Evolutionary conservation across 2,797 vertebrate genomes (phyloP).

Genomic region (Pseudotriccus pelzelni): DNA sequence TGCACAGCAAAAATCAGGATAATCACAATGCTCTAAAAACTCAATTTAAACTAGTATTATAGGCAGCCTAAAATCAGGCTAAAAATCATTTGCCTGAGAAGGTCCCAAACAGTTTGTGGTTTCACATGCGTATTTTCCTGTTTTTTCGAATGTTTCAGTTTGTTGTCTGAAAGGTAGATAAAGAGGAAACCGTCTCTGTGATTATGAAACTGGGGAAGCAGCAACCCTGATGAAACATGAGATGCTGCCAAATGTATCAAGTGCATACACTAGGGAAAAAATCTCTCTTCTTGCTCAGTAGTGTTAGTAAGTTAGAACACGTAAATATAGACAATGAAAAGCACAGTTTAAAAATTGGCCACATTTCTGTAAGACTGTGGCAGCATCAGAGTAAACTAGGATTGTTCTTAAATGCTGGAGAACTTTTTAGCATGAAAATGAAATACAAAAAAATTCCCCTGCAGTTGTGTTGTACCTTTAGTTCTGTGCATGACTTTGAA

Average conservation of each 20-base stretch:
- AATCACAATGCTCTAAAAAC: not conserved
- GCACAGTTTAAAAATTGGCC: not conserved
- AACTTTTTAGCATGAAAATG: not conserved
- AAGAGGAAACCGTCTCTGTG: not conserved
- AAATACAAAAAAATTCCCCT: not conserved
- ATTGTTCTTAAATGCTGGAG: not conserved
- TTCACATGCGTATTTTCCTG: not conserved
- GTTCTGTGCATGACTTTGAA: not conserved
- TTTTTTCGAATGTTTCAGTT: not conserved
- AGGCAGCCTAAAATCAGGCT: not conserved
- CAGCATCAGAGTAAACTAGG: not conserved
- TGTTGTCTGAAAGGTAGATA: not conserved
- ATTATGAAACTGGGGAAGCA: conserved; percentile 5
- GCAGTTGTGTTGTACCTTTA: not conserved
- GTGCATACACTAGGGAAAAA: not conserved
- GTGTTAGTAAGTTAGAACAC: not conserved
- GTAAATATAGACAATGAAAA: not conserved
- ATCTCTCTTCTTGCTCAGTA: not conserved
- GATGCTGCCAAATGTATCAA: conserved; percentile 20
- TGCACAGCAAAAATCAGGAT: not conserved
- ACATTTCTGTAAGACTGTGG: not conserved
- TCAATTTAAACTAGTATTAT: not conserved
- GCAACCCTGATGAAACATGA: conserved; percentile 25
- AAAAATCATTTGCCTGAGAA: not conserved
- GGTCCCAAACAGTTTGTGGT: not conserved